A percentile compares a stretch with the other conserved stretches of the same genome.
Evolutionary conservation across 2,113 vertebrate genomes (phyloP).

Genomic region (Pterophyllum scalare): DNA sequence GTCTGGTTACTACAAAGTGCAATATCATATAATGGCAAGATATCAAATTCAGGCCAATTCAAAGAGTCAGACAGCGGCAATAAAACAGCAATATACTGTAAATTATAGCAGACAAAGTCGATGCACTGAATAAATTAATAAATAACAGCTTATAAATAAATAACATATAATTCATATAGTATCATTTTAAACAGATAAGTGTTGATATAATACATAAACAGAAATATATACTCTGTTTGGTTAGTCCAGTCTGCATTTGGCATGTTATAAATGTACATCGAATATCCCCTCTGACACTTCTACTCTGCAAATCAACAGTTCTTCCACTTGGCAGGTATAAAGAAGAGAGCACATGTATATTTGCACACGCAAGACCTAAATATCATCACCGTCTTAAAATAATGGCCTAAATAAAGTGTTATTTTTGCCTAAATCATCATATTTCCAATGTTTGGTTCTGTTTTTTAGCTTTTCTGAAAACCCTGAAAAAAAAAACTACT

Average conservation of each 20-base stretch:
- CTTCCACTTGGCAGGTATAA: slow-evolving; percentile 41
- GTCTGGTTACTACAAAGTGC: slow-evolving; percentile 59
- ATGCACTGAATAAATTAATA: slow-evolving; percentile 52
- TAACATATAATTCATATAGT: slow-evolving; percentile 34
- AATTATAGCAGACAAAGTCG: slow-evolving; percentile 36
- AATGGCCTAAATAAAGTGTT: too few species aligned
- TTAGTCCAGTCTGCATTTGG: slow-evolving; percentile 57
- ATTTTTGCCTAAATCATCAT: too few species aligned
- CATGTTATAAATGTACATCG: slow-evolving; percentile 48
- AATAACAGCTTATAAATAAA: slow-evolving; percentile 56
- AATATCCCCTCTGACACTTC: slow-evolving; percentile 19
- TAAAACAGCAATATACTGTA: slow-evolving; percentile 36
- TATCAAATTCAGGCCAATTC: slow-evolving; percentile 60
- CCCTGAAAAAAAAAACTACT: too few species aligned
- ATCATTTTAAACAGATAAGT: slow-evolving; percentile 25
- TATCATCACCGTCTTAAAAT: neutral
- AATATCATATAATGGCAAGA: slow-evolving; percentile 43
- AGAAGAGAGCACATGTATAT: slow-evolving; percentile 14
- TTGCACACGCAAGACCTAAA: slow-evolving; percentile 23
- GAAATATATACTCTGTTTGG: slow-evolving; percentile 56
- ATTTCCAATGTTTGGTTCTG: too few species aligned
- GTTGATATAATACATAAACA: slow-evolving; percentile 18
- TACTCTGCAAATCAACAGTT: slow-evolving; percentile 43
- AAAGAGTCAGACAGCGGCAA: slow-evolving; percentile 42
- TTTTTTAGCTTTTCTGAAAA: too few species aligned